Percentiles rank a stretch among this genome's conserved stretches.
phyloP scores from a whole-genome alignment of 2,113 vertebrate genomes.

The Perca schrenkii region DNA sequence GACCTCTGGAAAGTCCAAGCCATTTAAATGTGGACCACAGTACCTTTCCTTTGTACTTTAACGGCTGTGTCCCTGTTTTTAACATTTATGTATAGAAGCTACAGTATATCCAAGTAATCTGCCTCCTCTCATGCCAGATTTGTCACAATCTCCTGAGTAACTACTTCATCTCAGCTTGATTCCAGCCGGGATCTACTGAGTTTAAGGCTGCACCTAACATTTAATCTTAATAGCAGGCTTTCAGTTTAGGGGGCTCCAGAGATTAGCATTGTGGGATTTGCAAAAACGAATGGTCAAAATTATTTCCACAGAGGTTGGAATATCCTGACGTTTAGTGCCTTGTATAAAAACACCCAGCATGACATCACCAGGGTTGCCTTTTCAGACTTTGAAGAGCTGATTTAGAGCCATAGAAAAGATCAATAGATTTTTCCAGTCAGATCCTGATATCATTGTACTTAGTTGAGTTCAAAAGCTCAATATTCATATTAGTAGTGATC shows the following conservation, averaged over 20 bases:
- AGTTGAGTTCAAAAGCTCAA: not conserved
- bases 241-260: conserved; percentile 15
- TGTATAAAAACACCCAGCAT: conserved; percentile 12
- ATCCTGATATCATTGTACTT: not conserved
- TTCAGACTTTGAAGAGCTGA: not conserved
- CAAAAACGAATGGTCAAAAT: conserved; percentile 10
- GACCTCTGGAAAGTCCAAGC: conserved; percentile 7
- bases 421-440: not conserved
- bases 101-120: not conserved
- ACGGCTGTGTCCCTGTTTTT: conserved; percentile 8
- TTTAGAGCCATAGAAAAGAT: not conserved
- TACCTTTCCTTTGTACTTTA: conserved; percentile 46
- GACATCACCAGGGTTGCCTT: not conserved
- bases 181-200: not conserved
- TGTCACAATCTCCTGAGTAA: not conserved
- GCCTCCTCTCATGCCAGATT: not conserved
- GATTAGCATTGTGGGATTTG: conserved; percentile 1
- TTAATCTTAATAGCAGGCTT: conserved; percentile 9
- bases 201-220: conserved; percentile 14
- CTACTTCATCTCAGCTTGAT: conserved; percentile 6
- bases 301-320: conserved; percentile 15
- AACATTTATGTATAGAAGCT: conserved; percentile 14
- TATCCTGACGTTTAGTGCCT: not conserved
- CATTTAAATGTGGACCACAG: conserved; percentile 25
- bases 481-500: not conserved